These are phyloP conservation scores for Catocala nupta DNA, from an alignment of 2,888 invertebrate species.

Conservation along the genomic window DNA sequence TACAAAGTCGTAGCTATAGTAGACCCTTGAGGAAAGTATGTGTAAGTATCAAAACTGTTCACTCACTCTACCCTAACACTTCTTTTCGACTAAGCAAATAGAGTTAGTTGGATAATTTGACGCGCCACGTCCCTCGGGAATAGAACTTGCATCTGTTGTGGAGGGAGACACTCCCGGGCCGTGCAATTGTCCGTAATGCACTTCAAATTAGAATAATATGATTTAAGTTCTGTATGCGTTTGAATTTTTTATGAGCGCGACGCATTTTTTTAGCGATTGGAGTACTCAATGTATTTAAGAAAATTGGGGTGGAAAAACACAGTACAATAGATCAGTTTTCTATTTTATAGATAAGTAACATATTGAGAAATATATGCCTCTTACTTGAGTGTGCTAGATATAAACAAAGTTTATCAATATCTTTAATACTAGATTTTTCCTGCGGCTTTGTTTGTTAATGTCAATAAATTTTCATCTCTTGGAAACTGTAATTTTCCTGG, in stretches of 20 bases:
- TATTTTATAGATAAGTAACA: too few species aligned
- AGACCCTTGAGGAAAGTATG: too few species aligned
- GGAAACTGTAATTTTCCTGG: too few species aligned
- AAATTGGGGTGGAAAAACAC: background rate
- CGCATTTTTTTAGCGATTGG: slow-evolving; percentile 14
- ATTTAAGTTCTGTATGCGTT: slow-evolving; percentile 65
- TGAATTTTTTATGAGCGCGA: slow-evolving; percentile 64
- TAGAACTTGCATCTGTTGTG: slow-evolving; percentile 68
- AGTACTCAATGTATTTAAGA: background rate
- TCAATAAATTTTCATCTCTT: too few species aligned
- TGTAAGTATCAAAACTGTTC: slow-evolving; percentile 49
- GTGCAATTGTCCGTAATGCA: slow-evolving; percentile 58
- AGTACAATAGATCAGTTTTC: too few species aligned
- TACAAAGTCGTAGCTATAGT: too few species aligned
- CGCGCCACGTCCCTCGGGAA: slow-evolving; percentile 64
- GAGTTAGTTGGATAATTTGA: slow-evolving; percentile 81
- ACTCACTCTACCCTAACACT: slow-evolving; percentile 45
- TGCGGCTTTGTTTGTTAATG: too few species aligned
- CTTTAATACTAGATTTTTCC: too few species aligned
- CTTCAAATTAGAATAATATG: slow-evolving; percentile 73
- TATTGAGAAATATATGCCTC: too few species aligned
- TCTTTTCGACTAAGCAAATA: slow-evolving; percentile 75
- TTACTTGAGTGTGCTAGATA: too few species aligned
- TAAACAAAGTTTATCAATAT: too few species aligned
- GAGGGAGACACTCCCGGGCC: slow-evolving; percentile 49